phyloP scores from a whole-genome alignment of 2,888 invertebrate species.

The Apodemia zela region DNA sequence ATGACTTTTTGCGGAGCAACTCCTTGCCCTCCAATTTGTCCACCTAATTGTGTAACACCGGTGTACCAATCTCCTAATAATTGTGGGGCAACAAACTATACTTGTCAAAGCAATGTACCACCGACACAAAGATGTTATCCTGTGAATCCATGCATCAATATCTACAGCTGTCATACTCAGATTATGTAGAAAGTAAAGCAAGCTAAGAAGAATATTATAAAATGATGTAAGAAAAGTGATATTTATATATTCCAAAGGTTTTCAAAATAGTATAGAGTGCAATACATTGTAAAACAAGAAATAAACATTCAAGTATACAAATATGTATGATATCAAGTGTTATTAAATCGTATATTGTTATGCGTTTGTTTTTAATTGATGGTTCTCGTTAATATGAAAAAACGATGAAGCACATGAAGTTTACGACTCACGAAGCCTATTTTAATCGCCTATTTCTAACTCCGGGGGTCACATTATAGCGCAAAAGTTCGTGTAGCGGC shows the following conservation, averaged over 20 bases:
- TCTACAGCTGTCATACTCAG: constrained; percentile 71
- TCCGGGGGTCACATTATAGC: no score
- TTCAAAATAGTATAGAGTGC: not conserved
- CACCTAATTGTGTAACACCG: constrained; percentile 29
- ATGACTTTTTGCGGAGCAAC: constrained; percentile 31
- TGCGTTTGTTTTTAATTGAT: no score
- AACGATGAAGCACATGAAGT: no score
- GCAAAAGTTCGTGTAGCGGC: no score
- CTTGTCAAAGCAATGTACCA: constrained; percentile 43
- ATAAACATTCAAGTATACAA: not conserved
- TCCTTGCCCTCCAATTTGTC: constrained; percentile 29
- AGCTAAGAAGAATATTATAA: not conserved
- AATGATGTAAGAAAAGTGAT: not conserved
- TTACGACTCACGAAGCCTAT: no score
- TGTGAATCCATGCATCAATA: constrained; percentile 66
- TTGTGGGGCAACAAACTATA: constrained; percentile 35
- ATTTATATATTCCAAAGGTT: not conserved
- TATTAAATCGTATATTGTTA: not conserved
- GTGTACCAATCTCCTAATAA: constrained; percentile 29
- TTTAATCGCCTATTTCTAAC: no score
- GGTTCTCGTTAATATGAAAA: no score
- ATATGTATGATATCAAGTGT: not conserved
- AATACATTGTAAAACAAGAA: not conserved
- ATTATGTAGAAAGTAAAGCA: constrained; percentile 47
- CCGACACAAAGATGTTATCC: constrained; percentile 45